A percentile compares a stretch with the other conserved stretches of the same genome.
Evolutionary conservation across 2,113 vertebrate genomes (phyloP).

Genomic region (Hippocampus barbouri): DNA sequence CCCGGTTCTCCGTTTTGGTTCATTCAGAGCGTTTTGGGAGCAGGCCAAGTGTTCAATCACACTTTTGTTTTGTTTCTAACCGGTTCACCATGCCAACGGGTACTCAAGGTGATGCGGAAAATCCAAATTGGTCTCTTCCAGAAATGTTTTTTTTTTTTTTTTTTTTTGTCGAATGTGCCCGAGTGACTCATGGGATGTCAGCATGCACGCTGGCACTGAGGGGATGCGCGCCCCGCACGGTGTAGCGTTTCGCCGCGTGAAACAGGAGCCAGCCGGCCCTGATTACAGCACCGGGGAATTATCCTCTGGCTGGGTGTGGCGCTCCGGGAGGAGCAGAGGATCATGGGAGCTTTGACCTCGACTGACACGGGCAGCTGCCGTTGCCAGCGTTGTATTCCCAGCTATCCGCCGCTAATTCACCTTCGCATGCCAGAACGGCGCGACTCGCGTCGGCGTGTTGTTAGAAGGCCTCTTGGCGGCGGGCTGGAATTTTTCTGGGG

Average conservation of each 20-base stretch:
- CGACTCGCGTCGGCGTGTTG: slow-evolving; percentile 20
- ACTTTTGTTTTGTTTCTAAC: background rate
- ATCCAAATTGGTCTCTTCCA: background rate
- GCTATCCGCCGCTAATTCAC: slow-evolving; percentile 46
- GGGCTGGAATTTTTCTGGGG: slow-evolving; percentile 3
- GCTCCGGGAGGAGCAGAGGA: slow-evolving; percentile 49
- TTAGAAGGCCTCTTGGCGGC: background rate
- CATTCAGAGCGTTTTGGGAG: slow-evolving; percentile 11
- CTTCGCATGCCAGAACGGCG: slow-evolving; percentile 30
- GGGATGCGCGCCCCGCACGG: slow-evolving; percentile 54
- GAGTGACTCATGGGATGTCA: slow-evolving; percentile 3
- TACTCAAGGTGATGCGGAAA: background rate
- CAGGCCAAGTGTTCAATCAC: slow-evolving; percentile 10
- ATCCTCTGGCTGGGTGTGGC: slow-evolving; percentile 63
- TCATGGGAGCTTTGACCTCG: slow-evolving; percentile 66
- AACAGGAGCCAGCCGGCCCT: slow-evolving; percentile 55
- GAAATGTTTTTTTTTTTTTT: background rate
- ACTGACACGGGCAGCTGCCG: slow-evolving; percentile 63
- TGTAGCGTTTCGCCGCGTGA: slow-evolving; percentile 60
- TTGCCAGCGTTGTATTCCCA: slow-evolving; percentile 30
- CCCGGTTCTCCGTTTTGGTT: slow-evolving; percentile 2
- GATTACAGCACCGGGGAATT: slow-evolving; percentile 64
- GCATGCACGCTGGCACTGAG: slow-evolving; percentile 29
- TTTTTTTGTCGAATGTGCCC: too few species aligned
- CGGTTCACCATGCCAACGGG: background rate